Percentiles rank a stretch among this genome's conserved stretches.
Conservation (phyloP, 2,888 invertebrate genomes). For the Syrista parreyssii region DNA sequence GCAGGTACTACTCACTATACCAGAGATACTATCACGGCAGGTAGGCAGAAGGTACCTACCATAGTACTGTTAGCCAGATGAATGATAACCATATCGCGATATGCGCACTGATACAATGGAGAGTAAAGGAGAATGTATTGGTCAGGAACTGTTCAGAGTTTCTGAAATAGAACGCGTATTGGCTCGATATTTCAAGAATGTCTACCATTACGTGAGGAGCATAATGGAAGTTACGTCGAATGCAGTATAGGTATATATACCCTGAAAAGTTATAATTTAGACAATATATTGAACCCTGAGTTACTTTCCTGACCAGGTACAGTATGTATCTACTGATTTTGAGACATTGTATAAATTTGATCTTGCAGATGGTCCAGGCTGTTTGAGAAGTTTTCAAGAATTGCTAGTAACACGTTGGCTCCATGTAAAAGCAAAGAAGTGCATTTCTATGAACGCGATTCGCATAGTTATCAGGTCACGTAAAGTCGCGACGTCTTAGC, state of each 20-base stretch:
- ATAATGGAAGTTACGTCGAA: background rate
- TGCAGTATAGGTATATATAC: background rate
- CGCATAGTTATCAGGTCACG: constrained; percentile 50
- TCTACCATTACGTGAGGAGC: background rate
- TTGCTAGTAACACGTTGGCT: background rate
- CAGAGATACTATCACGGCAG: constrained; percentile 48
- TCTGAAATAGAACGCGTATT: constrained; percentile 20
- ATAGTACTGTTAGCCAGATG: constrained; percentile 49
- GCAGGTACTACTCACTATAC: constrained; percentile 52
- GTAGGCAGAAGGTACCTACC: constrained; percentile 22
- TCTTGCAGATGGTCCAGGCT: background rate
- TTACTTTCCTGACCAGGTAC: background rate
- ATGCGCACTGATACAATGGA: constrained; percentile 53
- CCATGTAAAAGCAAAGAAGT: background rate
- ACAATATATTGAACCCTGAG: background rate
- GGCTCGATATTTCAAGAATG: constrained; percentile 16
- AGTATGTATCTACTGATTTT: background rate
- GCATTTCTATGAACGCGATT: constrained; percentile 31
- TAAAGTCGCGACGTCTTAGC: constrained; percentile 37
- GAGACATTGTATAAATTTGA: background rate
- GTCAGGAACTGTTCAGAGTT: constrained; percentile 28
- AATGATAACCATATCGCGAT: constrained; percentile 60
- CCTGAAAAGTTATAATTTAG: background rate
- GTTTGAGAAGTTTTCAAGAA: background rate
- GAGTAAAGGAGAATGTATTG: constrained; percentile 47